A percentile compares a stretch with the other conserved stretches of the same genome.
Evolutionary conservation across 2,888 invertebrate genomes (phyloP).

Genomic region (Eristalis arbustorum): DNA sequence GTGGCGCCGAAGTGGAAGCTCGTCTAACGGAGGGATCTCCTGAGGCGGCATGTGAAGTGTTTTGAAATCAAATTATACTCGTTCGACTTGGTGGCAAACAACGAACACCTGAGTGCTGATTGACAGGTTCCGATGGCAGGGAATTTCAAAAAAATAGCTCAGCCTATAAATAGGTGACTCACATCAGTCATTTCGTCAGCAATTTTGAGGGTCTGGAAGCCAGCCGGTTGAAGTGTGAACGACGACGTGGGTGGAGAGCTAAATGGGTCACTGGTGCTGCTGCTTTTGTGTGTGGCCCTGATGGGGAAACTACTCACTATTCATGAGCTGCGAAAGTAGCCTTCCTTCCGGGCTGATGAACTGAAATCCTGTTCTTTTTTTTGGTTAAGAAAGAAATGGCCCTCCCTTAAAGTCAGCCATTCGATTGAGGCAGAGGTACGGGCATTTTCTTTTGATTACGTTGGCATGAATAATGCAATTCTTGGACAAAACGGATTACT

Average conservation of each 20-base stretch:
- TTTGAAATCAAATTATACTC: background rate
- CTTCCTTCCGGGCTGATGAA: background rate
- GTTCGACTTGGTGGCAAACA: background rate
- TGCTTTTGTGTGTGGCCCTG: background rate
- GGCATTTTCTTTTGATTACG: no score
- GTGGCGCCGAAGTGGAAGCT: background rate
- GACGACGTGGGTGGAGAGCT: background rate
- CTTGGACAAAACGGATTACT: no score
- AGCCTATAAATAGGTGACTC: background rate
- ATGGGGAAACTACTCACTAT: background rate
- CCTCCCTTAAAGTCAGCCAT: no score
- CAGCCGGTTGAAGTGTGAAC: background rate
- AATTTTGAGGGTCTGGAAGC: background rate
- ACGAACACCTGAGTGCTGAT: conserved; percentile 16
- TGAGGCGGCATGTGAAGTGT: background rate
- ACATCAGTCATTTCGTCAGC: conserved; percentile 1
- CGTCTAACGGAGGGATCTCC: background rate
- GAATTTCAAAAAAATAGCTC: background rate
- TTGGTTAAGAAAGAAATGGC: no score
- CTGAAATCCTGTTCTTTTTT: background rate
- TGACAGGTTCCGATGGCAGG: conserved; percentile 5
- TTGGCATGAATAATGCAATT: no score
- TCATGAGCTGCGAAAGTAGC: background rate
- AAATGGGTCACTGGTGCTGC: background rate
- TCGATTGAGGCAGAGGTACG: no score